phyloP scores from a whole-genome alignment of 2,797 vertebrate species.

The Trematomus bernacchii region DNA sequence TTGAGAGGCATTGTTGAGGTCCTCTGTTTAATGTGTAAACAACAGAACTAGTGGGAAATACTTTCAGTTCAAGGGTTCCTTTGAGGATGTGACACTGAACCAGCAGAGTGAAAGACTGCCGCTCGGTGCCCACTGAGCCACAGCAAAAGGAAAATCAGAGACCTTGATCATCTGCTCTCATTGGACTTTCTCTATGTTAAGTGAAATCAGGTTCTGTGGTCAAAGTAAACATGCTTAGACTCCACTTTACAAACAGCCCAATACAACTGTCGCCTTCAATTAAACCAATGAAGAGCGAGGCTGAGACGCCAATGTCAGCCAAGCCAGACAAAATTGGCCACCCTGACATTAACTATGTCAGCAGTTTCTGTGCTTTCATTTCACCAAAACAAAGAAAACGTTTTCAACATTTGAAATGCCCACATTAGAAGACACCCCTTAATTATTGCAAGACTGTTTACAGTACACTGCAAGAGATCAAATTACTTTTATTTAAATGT shows the following conservation, averaged over 20 bases:
- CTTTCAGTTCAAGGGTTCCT: constrained; percentile 40
- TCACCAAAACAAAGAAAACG: constrained; percentile 10
- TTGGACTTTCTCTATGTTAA: constrained; percentile 23
- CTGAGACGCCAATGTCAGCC: constrained; percentile 23
- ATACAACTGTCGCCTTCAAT: constrained; percentile 42
- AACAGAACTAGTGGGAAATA: constrained; percentile 39
- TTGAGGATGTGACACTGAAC: constrained; percentile 44
- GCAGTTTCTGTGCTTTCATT: constrained; percentile 28
- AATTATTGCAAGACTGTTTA: constrained; percentile 22
- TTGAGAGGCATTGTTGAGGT: constrained; percentile 11
- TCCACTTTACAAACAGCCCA: constrained; percentile 35
- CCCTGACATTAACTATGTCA: constrained; percentile 27
- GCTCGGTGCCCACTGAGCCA: constrained; percentile 46
- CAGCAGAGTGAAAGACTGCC: constrained; percentile 29
- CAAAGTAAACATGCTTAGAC: constrained; percentile 16
- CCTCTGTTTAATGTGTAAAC: constrained; percentile 29
- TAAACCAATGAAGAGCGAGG: constrained; percentile 14
- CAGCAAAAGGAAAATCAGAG: constrained; percentile 52
- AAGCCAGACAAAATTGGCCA: constrained; percentile 34
- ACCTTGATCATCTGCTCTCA: constrained; percentile 36
- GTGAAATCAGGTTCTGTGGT: not conserved
- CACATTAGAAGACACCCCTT: constrained; percentile 20
- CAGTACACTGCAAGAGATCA: not conserved
- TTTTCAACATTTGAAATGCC: constrained; percentile 16
- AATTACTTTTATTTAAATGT: not conserved